Evolutionary conservation across 1,140 invertebrate species (phyloP).

Genomic region (Drosophila tristis): DNA sequence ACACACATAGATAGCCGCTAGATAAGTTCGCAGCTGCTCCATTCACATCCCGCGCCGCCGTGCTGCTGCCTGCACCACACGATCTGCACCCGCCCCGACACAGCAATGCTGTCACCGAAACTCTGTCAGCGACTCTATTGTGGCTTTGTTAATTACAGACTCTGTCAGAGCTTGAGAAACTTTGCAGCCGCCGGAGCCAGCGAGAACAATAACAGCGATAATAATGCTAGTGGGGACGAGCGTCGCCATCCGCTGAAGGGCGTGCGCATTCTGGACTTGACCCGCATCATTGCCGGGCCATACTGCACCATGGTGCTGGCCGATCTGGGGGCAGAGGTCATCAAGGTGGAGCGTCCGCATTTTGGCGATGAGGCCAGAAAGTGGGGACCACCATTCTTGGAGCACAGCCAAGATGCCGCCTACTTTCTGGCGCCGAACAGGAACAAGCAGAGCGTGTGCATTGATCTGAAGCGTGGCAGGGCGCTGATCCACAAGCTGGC

Average conservation of each 20-base stretch:
- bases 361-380: conserved; percentile 93
- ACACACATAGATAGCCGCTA: conserved; percentile 17
- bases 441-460: conserved; percentile 97
- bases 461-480: conserved; percentile 93
- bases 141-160: conserved; percentile 42
- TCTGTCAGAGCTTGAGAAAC: conserved; percentile 61
- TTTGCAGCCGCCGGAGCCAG: conserved; percentile 50
- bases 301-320: conserved; percentile 97
- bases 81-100: neutral
- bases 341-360: conserved; percentile 93
- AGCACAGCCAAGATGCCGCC: conserved; percentile 89
- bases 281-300: conserved; percentile 92
- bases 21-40: conserved; percentile 31
- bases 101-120: conserved; percentile 29
- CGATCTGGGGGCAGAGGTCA: conserved; percentile 97
- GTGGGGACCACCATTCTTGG: conserved; percentile 96
- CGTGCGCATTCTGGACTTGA: conserved; percentile 92
- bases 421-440: conserved; percentile 96
- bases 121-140: conserved; percentile 8
- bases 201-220: conserved; percentile 14
- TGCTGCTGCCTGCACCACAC: neutral
- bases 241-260: conserved; percentile 84
- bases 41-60: neutral
- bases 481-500: conserved; percentile 91
- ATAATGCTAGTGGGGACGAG: conserved; percentile 30